Evolutionary conservation across 2,888 invertebrate species (phyloP).

Genomic region (Pachydiplax longipennis): DNA sequence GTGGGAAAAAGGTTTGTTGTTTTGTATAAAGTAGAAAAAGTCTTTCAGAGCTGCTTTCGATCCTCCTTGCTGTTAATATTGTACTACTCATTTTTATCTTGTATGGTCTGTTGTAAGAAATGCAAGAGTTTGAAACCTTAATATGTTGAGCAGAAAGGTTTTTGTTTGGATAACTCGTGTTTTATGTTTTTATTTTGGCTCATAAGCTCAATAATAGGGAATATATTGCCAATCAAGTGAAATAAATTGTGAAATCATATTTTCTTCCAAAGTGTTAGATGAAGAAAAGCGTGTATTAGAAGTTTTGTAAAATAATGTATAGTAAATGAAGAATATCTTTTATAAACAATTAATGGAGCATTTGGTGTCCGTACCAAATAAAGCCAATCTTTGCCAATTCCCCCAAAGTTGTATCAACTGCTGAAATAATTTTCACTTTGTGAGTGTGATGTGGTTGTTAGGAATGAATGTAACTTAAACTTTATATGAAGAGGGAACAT

Average conservation of each 20-base stretch:
- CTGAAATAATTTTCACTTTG: constrained; percentile 11
- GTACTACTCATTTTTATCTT: neutral
- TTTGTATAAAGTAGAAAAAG: neutral
- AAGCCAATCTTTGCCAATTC: constrained; percentile 30
- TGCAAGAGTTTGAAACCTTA: neutral
- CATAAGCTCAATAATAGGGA: constrained; percentile 17
- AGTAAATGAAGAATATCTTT: constrained; percentile 28
- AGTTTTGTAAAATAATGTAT: constrained; percentile 41
- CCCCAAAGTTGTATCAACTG: constrained; percentile 36
- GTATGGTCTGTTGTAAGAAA: neutral
- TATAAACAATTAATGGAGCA: constrained; percentile 8
- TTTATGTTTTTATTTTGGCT: constrained; percentile 11
- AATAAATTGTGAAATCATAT: constrained; percentile 4
- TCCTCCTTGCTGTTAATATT: neutral
- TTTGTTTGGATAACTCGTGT: neutral
- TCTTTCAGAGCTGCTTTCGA: neutral
- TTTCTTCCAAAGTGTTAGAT: constrained; percentile 15
- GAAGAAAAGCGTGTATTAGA: neutral
- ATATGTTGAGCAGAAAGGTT: neutral
- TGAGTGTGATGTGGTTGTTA: constrained; percentile 28
- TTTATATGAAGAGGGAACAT: neutral
- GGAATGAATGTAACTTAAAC: constrained; percentile 5
- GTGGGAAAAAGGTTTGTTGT: neutral
- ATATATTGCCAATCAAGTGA: neutral
- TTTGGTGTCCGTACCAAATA: constrained; percentile 26